Evolutionary conservation across 2,797 vertebrate species (phyloP).

Genomic region (Enteromius argenteus): DNA sequence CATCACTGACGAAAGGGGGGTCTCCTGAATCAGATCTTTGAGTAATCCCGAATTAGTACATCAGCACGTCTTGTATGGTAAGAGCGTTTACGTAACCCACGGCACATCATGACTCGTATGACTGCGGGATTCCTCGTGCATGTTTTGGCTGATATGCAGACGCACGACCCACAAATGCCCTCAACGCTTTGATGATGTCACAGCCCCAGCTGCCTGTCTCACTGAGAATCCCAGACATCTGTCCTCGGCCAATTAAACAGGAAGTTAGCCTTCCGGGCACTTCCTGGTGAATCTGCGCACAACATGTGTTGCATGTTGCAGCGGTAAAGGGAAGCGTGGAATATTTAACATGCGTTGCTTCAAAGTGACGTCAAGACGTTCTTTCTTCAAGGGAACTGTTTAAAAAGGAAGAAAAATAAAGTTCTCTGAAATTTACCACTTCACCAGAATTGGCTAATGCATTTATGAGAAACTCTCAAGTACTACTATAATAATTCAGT

Average conservation of each 20-base stretch:
- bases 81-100: conserved; percentile 32
- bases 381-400: conserved; percentile 12
- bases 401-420: background rate
- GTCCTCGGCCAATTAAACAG: conserved; percentile 58
- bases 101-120: conserved; percentile 33
- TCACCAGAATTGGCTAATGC: conserved; percentile 18
- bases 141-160: conserved; percentile 51
- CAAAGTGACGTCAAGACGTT: conserved; percentile 21
- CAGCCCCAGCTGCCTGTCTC: conserved; percentile 45
- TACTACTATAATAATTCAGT: background rate
- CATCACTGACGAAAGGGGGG: conserved; percentile 28
- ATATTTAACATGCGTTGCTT: background rate
- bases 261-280: conserved; percentile 57
- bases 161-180: conserved; percentile 50
- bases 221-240: conserved; percentile 57
- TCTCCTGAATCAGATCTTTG: conserved; percentile 41
- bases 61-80: conserved; percentile 14
- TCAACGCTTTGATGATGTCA: conserved; percentile 59
- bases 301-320: conserved; percentile 11
- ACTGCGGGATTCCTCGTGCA: conserved; percentile 45
- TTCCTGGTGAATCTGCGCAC: conserved; percentile 50
- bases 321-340: conserved; percentile 26
- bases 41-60: conserved; percentile 37
- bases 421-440: background rate
- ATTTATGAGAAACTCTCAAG: background rate